Percentiles rank a stretch among this genome's conserved stretches.
Conservation (phyloP, 2,888 invertebrate genomes). For the Allolobophora icterica region DNA sequence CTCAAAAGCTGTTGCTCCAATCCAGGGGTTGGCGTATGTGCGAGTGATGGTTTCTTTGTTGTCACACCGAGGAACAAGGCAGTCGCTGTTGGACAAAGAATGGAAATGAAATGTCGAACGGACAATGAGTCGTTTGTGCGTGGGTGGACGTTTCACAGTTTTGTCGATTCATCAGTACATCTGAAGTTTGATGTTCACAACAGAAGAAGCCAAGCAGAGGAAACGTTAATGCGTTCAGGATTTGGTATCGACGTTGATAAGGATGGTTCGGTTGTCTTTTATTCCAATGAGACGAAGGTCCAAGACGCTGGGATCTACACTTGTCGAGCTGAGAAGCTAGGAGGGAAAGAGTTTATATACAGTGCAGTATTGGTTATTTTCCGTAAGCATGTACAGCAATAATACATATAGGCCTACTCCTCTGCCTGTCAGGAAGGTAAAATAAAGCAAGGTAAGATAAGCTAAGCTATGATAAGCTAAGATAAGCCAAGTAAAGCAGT, state of each 20-base stretch:
- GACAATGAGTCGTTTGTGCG: neutral
- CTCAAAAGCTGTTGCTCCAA: too few relatives aligned
- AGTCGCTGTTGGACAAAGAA: slow-evolving; percentile 20
- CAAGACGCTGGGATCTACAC: slow-evolving; percentile 19
- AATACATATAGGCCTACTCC: too few relatives aligned
- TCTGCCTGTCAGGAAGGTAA: too few relatives aligned
- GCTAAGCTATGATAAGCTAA: neutral
- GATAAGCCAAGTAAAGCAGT: too few relatives aligned
- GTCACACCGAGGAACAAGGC: neutral
- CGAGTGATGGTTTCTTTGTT: too few relatives aligned
- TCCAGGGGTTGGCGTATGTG: too few relatives aligned
- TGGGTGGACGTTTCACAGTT: neutral
- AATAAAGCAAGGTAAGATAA: neutral
- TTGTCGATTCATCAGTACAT: neutral
- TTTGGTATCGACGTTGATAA: neutral
- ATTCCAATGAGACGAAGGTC: neutral
- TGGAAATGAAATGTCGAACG: slow-evolving; percentile 8
- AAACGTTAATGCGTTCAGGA: neutral
- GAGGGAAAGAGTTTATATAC: neutral
- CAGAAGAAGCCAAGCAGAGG: too few relatives aligned
- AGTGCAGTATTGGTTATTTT: neutral
- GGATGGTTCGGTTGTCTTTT: neutral
- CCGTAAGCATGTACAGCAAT: neutral
- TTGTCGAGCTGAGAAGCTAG: neutral
- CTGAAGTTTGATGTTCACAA: too few relatives aligned